Evolutionary conservation across 1,140 invertebrate genomes (phyloP).

Genomic region (Neodiprion virginianus): DNA sequence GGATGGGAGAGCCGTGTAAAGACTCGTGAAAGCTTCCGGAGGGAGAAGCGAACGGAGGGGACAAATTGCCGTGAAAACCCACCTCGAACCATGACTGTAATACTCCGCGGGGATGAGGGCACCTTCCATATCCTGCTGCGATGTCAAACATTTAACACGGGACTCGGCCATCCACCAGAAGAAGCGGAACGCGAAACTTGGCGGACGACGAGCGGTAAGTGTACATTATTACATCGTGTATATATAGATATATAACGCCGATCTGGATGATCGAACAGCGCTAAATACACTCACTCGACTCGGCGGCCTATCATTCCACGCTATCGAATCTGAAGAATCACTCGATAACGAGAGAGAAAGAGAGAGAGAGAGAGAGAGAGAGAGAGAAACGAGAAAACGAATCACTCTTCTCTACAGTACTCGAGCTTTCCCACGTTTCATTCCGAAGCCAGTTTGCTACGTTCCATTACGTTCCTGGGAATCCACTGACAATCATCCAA

Average conservation of each 20-base stretch:
- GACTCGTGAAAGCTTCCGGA: conserved; percentile 60
- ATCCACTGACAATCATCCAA: too few relatives aligned
- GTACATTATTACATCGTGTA: too few relatives aligned
- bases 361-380: too few relatives aligned
- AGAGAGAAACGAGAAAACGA: conserved; percentile 44
- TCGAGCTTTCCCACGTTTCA: not conserved
- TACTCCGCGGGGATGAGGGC: conserved; percentile 28
- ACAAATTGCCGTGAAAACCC: conserved; percentile 60
- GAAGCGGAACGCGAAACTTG: conserved; percentile 35
- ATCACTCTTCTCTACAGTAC: conserved; percentile 8
- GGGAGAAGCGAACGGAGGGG: conserved; percentile 26
- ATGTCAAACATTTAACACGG: conserved; percentile 50
- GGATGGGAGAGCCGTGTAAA: conserved; percentile 47
- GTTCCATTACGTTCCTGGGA: not conserved
- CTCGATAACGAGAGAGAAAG: conserved; percentile 47
- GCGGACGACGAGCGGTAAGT: conserved; percentile 35
- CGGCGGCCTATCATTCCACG: conserved; percentile 50
- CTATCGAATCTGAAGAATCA: conserved; percentile 55
- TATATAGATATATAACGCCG: too few relatives aligned
- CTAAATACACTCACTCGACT: conserved; percentile 56
- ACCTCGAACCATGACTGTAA: conserved; percentile 43
- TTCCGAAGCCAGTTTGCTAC: not conserved
- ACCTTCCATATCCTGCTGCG: conserved; percentile 32
- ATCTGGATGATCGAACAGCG: not conserved
- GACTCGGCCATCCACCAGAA: too few relatives aligned